These are phyloP conservation scores for Harpalus rubripes DNA, from an alignment of 2,888 invertebrate species.

Conservation along the genomic window DNA sequence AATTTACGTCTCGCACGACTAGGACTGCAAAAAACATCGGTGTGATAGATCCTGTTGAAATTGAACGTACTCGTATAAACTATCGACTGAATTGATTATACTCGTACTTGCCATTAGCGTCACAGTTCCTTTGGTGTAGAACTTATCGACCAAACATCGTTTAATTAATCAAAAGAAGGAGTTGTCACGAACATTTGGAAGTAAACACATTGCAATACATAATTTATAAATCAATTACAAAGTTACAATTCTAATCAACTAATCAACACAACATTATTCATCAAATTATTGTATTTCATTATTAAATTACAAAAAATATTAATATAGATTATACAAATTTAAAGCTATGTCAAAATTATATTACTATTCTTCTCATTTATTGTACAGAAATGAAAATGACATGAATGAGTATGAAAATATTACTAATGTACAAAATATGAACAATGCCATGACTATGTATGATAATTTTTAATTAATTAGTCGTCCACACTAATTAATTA, in stretches of 20 bases:
- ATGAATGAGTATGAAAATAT: slow-evolving; percentile 40
- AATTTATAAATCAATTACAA: background rate
- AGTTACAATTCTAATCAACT: too few relatives aligned
- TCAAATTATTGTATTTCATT: slow-evolving; percentile 12
- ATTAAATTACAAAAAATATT: slow-evolving; percentile 49
- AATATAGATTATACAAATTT: slow-evolving; percentile 41
- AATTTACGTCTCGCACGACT: too few relatives aligned
- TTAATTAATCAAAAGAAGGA: slow-evolving; percentile 55
- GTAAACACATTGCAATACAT: background rate
- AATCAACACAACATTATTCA: background rate
- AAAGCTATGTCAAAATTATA: slow-evolving; percentile 30
- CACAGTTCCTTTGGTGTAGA: slow-evolving; percentile 23
- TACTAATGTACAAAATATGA: slow-evolving; percentile 46
- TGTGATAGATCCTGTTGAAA: too few relatives aligned
- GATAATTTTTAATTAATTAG: slow-evolving; percentile 33
- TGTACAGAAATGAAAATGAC: slow-evolving; percentile 33
- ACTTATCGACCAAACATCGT: slow-evolving; percentile 58
- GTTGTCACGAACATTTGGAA: slow-evolving; percentile 34
- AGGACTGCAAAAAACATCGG: too few relatives aligned
- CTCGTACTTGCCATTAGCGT: slow-evolving; percentile 13
- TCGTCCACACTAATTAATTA: slow-evolving; percentile 27
- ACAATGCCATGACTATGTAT: slow-evolving; percentile 43
- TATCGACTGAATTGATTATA: slow-evolving; percentile 21
- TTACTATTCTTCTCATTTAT: slow-evolving; percentile 26
- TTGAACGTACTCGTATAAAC: too few relatives aligned